These are phyloP conservation scores for Centropristis striata DNA, from an alignment of 2,113 vertebrate genomes.

Conservation along the genomic window DNA sequence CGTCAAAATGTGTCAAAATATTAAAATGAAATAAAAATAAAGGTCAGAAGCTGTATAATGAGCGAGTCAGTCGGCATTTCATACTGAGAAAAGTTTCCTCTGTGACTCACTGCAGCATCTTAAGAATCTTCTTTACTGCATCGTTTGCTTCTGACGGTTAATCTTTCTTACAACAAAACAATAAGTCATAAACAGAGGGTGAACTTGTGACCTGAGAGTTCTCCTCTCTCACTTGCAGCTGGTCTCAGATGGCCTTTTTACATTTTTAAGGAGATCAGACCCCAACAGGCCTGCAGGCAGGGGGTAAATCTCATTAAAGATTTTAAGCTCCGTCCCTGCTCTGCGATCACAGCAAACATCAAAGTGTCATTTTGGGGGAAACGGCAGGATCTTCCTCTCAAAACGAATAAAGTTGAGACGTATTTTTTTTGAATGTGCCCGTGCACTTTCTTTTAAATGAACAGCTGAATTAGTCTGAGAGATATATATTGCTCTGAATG, in stretches of 20 bases:
- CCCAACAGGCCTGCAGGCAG: slow-evolving; percentile 25
- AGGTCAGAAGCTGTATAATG: too few species aligned
- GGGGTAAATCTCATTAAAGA: slow-evolving; percentile 48
- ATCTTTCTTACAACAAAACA: too few species aligned
- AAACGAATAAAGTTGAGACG: slow-evolving; percentile 1
- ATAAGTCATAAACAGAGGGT: too few species aligned
- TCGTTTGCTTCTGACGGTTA: too few species aligned
- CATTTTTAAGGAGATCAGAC: slow-evolving; percentile 29
- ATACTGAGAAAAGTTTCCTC: too few species aligned
- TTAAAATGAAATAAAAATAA: too few species aligned
- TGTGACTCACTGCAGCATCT: too few species aligned
- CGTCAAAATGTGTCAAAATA: too few species aligned
- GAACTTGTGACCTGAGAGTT: neutral
- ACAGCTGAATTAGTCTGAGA: neutral
- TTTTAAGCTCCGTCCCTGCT: slow-evolving; percentile 6
- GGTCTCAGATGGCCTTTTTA: neutral
- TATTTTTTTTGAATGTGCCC: neutral
- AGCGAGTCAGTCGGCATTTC: too few species aligned
- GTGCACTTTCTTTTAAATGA: neutral
- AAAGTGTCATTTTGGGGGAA: slow-evolving; percentile 35
- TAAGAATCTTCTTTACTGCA: too few species aligned
- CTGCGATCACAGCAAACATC: slow-evolving; percentile 32
- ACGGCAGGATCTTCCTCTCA: slow-evolving; percentile 6
- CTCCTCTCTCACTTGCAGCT: neutral
- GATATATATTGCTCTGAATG: neutral